These are phyloP conservation scores for Rugalucina vietnamica DNA, from an alignment of 2,888 invertebrate genomes.

Conservation along the genomic window DNA sequence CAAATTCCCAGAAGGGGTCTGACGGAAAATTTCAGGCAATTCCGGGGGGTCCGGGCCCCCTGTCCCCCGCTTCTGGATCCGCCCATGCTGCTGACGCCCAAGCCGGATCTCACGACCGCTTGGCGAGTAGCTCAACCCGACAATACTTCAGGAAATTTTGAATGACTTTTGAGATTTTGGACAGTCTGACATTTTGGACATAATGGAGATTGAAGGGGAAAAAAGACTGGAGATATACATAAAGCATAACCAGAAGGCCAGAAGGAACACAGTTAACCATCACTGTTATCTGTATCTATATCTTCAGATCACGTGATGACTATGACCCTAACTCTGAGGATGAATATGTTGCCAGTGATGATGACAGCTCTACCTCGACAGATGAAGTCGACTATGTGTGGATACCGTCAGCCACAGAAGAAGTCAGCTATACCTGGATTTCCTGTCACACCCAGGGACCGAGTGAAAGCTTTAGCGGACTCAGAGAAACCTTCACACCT, in stretches of 20 bases:
- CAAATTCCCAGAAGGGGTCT: no score
- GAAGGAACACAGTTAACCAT: not conserved
- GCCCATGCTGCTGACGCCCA: no score
- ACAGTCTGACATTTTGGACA: not conserved
- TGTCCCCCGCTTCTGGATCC: no score
- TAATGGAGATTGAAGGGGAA: not conserved
- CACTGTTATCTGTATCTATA: not conserved
- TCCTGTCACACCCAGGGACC: not conserved
- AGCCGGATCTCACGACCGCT: not conserved
- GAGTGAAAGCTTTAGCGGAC: not conserved
- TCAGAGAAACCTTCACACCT: conserved; percentile 1
- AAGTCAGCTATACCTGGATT: not conserved
- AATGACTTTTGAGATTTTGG: not conserved
- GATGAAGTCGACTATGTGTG: not conserved
- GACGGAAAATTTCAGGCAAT: no score
- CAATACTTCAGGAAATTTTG: not conserved
- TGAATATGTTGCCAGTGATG: not conserved
- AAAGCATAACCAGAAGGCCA: not conserved
- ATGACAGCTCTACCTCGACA: not conserved
- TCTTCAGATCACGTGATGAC: not conserved
- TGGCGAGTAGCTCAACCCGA: not conserved
- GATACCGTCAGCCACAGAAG: not conserved
- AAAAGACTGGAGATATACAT: not conserved
- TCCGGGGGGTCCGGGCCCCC: no score
- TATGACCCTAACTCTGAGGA: not conserved